phyloP scores from a whole-genome alignment of 30 jellyfish, hydroid and myxozoan genomes.

The Clytia hemisphaerica region DNA sequence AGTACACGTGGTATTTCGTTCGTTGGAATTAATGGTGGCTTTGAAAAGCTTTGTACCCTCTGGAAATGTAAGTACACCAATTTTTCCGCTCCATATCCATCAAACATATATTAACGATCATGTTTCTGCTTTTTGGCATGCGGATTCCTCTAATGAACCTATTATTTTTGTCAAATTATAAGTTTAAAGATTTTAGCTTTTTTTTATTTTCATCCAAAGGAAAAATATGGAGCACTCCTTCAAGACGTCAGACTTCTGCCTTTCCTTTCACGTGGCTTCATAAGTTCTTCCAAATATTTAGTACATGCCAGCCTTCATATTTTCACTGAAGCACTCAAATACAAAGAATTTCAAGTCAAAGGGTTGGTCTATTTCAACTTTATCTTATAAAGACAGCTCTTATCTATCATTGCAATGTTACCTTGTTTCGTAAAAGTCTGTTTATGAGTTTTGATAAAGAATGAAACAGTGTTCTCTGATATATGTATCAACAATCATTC shows the following conservation, averaged over 20 bases:
- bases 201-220: conserved; percentile 2
- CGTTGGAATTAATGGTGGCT: conserved; percentile 14
- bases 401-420: no score
- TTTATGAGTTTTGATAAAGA: no score
- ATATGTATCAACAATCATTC: no score
- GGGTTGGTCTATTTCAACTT: conserved; percentile 2
- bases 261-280: conserved; percentile 20
- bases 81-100: no score
- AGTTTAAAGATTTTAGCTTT: not conserved
- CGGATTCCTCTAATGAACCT: no score
- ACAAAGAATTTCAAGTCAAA: conserved; percentile 21
- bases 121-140: no score
- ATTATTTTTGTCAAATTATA: no score
- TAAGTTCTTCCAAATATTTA: conserved; percentile 24
- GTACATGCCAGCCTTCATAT: conserved; percentile 40
- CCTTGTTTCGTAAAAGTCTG: no score
- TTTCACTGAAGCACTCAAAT: conserved; percentile 23
- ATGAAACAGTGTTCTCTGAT: no score
- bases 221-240: conserved; percentile 22
- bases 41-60: conserved; percentile 3
- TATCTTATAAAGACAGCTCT: no score
- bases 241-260: conserved; percentile 21
- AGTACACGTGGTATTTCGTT: conserved; percentile 17
- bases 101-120: no score
- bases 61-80: conserved; percentile 13